Base-by-base conservation (phyloP, 2,888 invertebrate species). In the Baronia brevicornis region DNA sequence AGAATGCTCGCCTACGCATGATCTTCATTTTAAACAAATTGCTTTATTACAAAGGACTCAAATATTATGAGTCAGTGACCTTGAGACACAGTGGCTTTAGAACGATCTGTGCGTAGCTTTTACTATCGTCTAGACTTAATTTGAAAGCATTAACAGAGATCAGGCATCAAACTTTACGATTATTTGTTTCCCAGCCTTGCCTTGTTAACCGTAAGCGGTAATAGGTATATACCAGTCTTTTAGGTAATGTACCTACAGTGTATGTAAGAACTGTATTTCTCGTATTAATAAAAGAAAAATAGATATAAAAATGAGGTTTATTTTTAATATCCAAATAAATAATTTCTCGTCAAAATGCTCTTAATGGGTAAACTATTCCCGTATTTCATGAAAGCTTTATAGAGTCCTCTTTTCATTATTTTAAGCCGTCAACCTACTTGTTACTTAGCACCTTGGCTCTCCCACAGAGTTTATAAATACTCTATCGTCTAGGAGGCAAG, bases 381-480 rank as follows among this genome's bases (percentile, higher is more conserved):
- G 23, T 15, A 28, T 18, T 19, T 19, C 24, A 19, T 21, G 28
- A n/a, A 21, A 19, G 15, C 26, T 15, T 28, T 21, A 31, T 39
- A 26, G 34, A 41, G 42, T 35, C 30, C 29, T 30, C 32, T 34
- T 41, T 41, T 36, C 32, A 41, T 44, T 36, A 30, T 35, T 33
- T 41, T 32, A 28, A 41, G 40, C 37, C 41, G 43, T 42, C 42
- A 46, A n/a, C 44, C 59, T 61, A 65, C 70, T 73, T 67, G 65
- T 73, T 73, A 69, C 67, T 80, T 80, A 80, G 59, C 79, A 78
- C 79, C 74, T 80, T 59, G 31, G 41, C 50, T 62, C 72, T 79
- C 80, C 78, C 80, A 80, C 79, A 74, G 48, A 47, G 43, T 64
- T 56, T 36, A 36, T 28, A 65, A 68, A 71, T 61, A 67, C 51